Evolutionary conservation across 2,797 vertebrate genomes (phyloP).

Genomic region (Psittacula derbiana): DNA sequence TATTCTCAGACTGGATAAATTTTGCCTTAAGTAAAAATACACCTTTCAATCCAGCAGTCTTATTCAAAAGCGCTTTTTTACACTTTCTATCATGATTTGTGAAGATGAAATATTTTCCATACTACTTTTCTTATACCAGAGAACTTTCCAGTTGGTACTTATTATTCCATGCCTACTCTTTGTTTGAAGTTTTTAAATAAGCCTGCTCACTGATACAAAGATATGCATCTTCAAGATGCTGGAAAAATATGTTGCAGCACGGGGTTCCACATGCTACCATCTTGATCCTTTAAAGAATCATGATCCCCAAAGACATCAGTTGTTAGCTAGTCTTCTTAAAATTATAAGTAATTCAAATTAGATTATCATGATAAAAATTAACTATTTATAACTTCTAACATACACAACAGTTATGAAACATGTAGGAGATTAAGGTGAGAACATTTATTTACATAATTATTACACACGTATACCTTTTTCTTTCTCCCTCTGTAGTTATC

Average conservation of each 20-base stretch:
- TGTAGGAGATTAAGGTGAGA: neutral
- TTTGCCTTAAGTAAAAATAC: neutral
- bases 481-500: neutral
- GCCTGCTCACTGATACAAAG: neutral
- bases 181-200: neutral
- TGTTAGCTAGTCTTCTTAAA: neutral
- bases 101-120: neutral
- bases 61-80: neutral
- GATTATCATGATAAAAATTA: neutral
- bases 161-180: neutral
- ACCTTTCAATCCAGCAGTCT: neutral
- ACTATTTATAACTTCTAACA: neutral
- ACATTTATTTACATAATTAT: neutral
- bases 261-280: neutral
- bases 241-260: neutral
- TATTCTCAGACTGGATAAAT: neutral
- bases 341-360: neutral
- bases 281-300: neutral
- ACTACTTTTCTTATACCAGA: neutral
- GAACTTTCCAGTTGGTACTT: neutral
- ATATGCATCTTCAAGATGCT: neutral
- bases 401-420: neutral
- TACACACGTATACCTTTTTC: neutral
- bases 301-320: fast-evolving
- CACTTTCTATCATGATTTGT: neutral